Conservation (phyloP, 2,888 invertebrate species). For the Napeogenes sylphis region DNA sequence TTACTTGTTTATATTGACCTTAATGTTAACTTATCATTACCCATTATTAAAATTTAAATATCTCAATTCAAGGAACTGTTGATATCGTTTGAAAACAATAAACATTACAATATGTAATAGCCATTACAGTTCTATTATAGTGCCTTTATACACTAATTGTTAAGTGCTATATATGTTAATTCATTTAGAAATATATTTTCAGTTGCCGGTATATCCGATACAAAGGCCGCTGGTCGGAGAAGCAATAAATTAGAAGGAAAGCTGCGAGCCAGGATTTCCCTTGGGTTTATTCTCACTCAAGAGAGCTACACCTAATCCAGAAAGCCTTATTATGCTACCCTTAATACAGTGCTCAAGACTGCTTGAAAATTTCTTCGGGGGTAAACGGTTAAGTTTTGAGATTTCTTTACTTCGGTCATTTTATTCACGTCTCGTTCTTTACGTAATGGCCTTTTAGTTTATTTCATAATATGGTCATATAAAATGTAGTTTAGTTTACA, state of each 20-base stretch:
- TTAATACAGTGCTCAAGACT: constrained; percentile 75
- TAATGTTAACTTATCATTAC: constrained; percentile 20
- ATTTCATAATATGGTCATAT: background rate
- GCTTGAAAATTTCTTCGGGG: constrained; percentile 74
- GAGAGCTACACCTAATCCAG: constrained; percentile 76
- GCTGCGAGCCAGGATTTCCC: constrained; percentile 77
- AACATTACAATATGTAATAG: constrained; percentile 33
- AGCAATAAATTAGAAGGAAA: constrained; percentile 75
- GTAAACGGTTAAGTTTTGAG: constrained; percentile 60
- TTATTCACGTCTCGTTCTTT: constrained; percentile 2
- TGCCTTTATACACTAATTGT: constrained; percentile 58
- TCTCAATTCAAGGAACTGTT: too few species aligned
- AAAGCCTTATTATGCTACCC: constrained; percentile 77
- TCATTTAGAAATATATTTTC: constrained; percentile 72
- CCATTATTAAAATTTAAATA: background rate
- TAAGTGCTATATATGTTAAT: constrained; percentile 68
- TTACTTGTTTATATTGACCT: constrained; percentile 17
- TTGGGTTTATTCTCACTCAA: constrained; percentile 77
- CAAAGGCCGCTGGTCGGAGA: constrained; percentile 73
- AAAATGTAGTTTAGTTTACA: too few species aligned
- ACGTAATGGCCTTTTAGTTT: constrained; percentile 1
- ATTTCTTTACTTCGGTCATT: constrained; percentile 40
- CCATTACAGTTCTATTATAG: constrained; percentile 15
- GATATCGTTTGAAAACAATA: too few species aligned
- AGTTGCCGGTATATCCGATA: constrained; percentile 71